Evolutionary conservation across 92 coral and sea anemone species (phyloP), one percentile per base, ranked within the genome.

Genomic region (Isaurus tuberculatus): DNA sequence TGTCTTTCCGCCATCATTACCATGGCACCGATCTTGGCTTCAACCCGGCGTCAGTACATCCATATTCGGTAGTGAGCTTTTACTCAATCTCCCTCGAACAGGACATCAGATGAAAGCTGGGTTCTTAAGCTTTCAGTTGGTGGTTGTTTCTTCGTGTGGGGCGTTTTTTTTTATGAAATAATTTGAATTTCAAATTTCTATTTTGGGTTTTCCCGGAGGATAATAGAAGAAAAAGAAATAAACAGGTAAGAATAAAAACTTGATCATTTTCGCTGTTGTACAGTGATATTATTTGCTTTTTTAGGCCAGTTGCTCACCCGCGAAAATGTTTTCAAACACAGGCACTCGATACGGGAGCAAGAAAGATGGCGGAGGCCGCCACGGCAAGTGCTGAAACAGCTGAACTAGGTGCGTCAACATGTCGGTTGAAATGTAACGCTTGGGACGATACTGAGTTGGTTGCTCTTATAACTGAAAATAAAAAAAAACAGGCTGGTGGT

Each of bases 361-460:
- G 37, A 15, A 29, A 66, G 72, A 66, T 66, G 55, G 19, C 55
- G 15, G 55, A 8, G 11, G 55, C 55, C 5, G 43, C 43, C 55
- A 48, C 16, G 19, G 55, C 55, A 48, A 36, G 43, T 36, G 72
- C 19, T 4, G 10, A 3, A 29, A 7, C 40, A 66, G 37, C 37
- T 66, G 44, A 36, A 31, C n/a, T 13, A 66, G 72, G 72, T 66
- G 33, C n/a, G 72, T 37, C 43, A 37, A 4, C n/a, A n/a, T 64
- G 69, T 64, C 69, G 69, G 22, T 66, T 66, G 40, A 66, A 36
- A 66, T 66, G 72, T 66, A 31, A 66, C 10, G 72, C 42, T 66
- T 66, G 72, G 37, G 72, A 66, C 43, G n/a, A 66, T 66, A 66
- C 37, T 66, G 40, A 66, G 33, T 66, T 66, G 40, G 42, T 66